These are phyloP conservation scores for Salvator merianae DNA, from an alignment of 2,113 vertebrate species.

Conservation along the genomic window DNA sequence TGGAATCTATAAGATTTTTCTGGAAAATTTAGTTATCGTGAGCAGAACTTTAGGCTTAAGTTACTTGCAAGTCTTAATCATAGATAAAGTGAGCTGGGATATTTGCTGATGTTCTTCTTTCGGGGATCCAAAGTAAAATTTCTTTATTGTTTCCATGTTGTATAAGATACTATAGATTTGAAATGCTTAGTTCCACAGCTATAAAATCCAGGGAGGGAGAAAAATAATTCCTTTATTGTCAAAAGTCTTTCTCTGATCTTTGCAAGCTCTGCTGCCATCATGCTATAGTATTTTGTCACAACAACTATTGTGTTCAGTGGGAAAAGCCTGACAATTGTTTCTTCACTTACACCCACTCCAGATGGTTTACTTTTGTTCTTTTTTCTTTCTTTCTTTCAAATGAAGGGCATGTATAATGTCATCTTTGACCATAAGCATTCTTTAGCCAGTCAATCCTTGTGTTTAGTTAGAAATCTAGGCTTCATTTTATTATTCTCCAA, in stretches of 20 bases:
- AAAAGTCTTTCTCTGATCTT: not conserved
- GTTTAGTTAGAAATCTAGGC: not conserved
- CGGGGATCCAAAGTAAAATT: not conserved
- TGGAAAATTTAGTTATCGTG: too few relatives aligned
- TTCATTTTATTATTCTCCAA: not conserved
- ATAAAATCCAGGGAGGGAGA: not conserved
- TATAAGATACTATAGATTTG: not conserved
- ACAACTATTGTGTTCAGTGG: too few relatives aligned
- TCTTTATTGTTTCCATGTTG: not conserved
- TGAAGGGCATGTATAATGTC: not conserved
- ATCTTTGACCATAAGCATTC: not conserved
- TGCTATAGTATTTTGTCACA: not conserved
- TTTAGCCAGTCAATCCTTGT: fast-evolving
- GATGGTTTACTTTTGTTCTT: not conserved
- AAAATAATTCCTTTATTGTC: not conserved
- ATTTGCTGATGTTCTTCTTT: not conserved
- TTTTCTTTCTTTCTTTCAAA: not conserved
- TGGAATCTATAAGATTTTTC: too few relatives aligned
- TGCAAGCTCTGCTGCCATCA: not conserved
- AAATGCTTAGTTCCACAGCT: not conserved
- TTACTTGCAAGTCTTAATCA: too few relatives aligned
- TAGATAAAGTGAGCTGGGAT: not conserved
- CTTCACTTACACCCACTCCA: not conserved
- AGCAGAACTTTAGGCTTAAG: too few relatives aligned
- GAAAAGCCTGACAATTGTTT: not conserved